Conservation (phyloP, 1,140 invertebrate species). For the Himalopsyche phryganea region DNA sequence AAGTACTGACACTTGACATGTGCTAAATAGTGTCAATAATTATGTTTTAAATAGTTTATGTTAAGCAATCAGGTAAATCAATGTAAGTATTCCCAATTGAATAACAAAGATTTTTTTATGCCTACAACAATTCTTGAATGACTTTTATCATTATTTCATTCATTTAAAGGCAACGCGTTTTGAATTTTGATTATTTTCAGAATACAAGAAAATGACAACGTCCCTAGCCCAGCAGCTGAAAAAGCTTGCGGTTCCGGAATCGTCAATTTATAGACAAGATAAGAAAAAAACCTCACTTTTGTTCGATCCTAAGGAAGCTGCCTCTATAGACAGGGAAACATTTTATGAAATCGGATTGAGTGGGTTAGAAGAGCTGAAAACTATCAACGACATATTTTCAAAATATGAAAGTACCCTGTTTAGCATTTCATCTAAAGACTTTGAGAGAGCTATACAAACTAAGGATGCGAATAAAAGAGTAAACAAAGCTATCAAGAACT, state of each 20-base stretch:
- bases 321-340: slow-evolving; percentile 74
- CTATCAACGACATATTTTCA: slow-evolving; percentile 66
- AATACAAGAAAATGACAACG: slow-evolving; percentile 50
- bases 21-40: no score
- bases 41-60: no score
- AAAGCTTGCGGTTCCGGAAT: slow-evolving; percentile 75
- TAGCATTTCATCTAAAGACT: slow-evolving; percentile 63
- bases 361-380: slow-evolving; percentile 78
- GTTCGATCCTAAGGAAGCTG: slow-evolving; percentile 86
- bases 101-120: no score
- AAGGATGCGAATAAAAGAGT: slow-evolving; percentile 73
- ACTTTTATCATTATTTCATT: no score
- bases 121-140: no score
- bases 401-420: slow-evolving; percentile 77
- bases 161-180: no score
- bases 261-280: slow-evolving; percentile 63
- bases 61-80: no score
- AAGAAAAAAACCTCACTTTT: slow-evolving; percentile 76
- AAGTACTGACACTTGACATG: no score
- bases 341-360: slow-evolving; percentile 80
- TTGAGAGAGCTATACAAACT: slow-evolving; percentile 77
- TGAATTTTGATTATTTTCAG: neutral
- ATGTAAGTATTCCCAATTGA: no score
- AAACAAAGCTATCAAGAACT: slow-evolving; percentile 72
- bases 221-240: slow-evolving; percentile 82